Conservation (phyloP, 2,797 vertebrate genomes). For the Loriculus beryllinus region DNA sequence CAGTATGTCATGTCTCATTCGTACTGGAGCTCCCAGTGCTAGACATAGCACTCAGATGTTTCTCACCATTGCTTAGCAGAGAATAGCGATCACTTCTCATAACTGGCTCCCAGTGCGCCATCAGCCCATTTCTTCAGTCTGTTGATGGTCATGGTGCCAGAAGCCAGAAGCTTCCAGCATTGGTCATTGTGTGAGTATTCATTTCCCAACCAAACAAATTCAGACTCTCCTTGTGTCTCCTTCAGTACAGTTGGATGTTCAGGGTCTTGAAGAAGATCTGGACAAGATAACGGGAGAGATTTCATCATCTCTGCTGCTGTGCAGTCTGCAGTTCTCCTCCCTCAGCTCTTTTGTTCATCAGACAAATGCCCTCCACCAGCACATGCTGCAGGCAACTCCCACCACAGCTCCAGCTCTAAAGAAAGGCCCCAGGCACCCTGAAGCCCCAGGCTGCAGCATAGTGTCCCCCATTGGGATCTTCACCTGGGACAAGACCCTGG, state of each 20-base stretch:
- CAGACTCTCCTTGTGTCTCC: background rate
- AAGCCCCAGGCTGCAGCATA: background rate
- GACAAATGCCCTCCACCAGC: background rate
- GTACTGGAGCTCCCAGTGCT: background rate
- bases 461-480: background rate
- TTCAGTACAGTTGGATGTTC: background rate
- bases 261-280: background rate
- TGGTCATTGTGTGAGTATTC: background rate
- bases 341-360: fast-evolving
- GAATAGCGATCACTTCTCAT: background rate
- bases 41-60: background rate
- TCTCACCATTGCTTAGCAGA: background rate
- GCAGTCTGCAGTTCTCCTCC: background rate
- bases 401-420: background rate
- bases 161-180: background rate
- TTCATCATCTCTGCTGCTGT: background rate
- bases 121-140: background rate
- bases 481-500: background rate
- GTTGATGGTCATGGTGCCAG: fast-evolving
- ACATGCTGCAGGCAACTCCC: background rate
- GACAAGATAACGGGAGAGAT: background rate
- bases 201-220: background rate
- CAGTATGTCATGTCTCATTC: background rate
- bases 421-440: background rate
- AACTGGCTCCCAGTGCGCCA: background rate